A percentile compares a stretch with the other conserved stretches of the same genome.
Conservation (phyloP, 2,888 invertebrate genomes). For the Cantharis nigra region DNA sequence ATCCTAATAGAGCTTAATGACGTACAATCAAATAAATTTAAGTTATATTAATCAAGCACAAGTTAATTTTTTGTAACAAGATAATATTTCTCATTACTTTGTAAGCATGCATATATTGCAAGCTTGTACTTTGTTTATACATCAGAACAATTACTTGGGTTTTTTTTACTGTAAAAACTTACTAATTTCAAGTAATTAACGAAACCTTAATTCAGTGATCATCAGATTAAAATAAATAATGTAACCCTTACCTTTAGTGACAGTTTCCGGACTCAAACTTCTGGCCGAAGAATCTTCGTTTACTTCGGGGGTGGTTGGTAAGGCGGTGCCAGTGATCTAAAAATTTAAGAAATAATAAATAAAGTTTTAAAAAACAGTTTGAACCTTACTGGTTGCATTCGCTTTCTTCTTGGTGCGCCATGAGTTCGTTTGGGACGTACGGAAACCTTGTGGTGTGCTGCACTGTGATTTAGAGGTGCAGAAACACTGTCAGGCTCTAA, state of each 20-base stretch:
- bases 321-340: constrained; percentile 54
- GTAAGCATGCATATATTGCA: not conserved
- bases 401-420: constrained; percentile 71
- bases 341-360: constrained; percentile 5
- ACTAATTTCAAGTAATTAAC: not conserved
- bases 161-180: not conserved
- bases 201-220: not conserved
- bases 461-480: constrained; percentile 75
- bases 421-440: constrained; percentile 76
- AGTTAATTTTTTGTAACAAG: not conserved
- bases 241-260: constrained; percentile 44
- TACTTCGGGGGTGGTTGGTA: constrained; percentile 76
- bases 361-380: not conserved
- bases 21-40: not conserved
- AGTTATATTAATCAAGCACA: not conserved
- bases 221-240: not conserved
- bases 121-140: not conserved
- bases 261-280: constrained; percentile 65
- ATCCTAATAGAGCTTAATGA: not conserved
- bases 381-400: constrained; percentile 58
- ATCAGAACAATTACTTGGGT: not conserved
- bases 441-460: constrained; percentile 80
- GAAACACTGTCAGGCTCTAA: constrained; percentile 59
- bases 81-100: not conserved
- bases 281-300: constrained; percentile 71